Conservation (phyloP, 2,113 vertebrate genomes). For the Pomatorhinus ruficollis region DNA sequence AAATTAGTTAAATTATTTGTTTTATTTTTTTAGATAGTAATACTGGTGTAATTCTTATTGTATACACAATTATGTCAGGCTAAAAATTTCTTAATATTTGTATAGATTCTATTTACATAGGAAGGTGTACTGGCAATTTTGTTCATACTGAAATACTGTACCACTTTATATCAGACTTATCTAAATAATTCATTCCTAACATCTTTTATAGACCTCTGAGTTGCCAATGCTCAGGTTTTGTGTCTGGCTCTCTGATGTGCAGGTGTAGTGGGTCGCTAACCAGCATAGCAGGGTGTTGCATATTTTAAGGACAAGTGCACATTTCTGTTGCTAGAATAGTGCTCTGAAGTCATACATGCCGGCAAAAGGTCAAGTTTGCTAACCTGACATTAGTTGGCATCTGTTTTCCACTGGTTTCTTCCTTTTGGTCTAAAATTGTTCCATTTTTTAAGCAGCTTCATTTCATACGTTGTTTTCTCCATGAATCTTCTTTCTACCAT, state of each 20-base stretch:
- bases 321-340: neutral
- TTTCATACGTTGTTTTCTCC: neutral
- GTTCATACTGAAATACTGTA: neutral
- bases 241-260: neutral
- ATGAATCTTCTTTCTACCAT: neutral
- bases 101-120: neutral
- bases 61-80: neutral
- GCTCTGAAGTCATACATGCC: neutral
- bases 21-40: neutral
- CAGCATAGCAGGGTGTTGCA: neutral
- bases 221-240: neutral
- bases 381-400: neutral
- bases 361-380: neutral
- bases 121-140: neutral
- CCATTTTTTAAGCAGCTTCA: neutral
- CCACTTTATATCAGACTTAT: neutral
- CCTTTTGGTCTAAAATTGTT: neutral
- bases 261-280: neutral
- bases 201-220: neutral
- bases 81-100: neutral
- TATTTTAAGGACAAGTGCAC: neutral
- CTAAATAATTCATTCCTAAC: neutral
- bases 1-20: neutral
- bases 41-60: neutral
- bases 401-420: neutral